Conservation (phyloP, 2,113 vertebrate genomes). For the Indicator maculatus region DNA sequence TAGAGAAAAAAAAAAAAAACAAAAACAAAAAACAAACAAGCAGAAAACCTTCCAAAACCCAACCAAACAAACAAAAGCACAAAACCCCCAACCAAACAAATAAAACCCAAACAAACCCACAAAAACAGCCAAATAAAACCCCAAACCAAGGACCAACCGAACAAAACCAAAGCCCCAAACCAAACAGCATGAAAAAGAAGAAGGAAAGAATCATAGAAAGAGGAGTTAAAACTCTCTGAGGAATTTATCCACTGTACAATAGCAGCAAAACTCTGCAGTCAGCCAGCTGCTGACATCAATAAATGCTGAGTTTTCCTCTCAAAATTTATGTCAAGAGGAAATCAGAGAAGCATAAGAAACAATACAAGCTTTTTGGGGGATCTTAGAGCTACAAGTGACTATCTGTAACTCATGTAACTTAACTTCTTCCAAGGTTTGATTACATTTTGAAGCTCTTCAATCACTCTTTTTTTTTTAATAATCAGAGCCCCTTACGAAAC, state of each 20-base stretch:
- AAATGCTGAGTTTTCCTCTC: slow-evolving; percentile 27
- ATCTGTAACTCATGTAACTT: not conserved
- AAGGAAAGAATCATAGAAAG: not conserved
- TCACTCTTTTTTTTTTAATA: not conserved
- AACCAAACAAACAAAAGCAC: not conserved
- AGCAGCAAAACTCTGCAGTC: slow-evolving; percentile 19
- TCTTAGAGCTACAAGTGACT: slow-evolving; percentile 79
- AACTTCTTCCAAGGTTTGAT: not conserved
- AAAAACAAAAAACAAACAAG: slow-evolving; percentile 27
- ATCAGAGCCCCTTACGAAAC: not conserved
- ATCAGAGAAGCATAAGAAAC: slow-evolving; percentile 73
- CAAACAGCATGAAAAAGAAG: not conserved
- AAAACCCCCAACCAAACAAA: not conserved
- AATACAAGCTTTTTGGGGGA: slow-evolving; percentile 75
- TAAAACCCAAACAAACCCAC: slow-evolving; percentile 21
- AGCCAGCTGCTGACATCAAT: slow-evolving; percentile 54
- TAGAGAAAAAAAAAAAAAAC: not conserved
- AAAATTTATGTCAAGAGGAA: slow-evolving; percentile 75
- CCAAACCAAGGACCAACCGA: not conserved
- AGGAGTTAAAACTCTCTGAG: slow-evolving; percentile 58
- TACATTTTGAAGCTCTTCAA: not conserved
- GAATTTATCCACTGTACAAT: not conserved
- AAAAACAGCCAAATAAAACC: too few relatives aligned
- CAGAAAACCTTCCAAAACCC: not conserved
- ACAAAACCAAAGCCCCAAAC: slow-evolving; percentile 20